phyloP scores from a whole-genome alignment of 2,797 vertebrate genomes.

The Oreortyx pictus region DNA sequence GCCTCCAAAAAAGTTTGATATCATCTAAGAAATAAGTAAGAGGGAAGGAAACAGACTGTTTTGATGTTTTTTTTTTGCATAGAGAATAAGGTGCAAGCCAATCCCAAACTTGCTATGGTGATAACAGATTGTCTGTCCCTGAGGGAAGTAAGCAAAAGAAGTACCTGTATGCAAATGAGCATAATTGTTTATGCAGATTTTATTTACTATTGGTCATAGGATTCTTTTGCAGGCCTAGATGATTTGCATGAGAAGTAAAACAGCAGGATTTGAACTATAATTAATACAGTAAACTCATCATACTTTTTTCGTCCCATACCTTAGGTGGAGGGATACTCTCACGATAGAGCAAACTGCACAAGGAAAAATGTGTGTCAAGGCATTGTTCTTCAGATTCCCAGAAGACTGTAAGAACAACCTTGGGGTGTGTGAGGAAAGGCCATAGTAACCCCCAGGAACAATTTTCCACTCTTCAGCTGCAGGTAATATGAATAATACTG shows the following conservation, averaged over 20 bases:
- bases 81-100: background rate
- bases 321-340: background rate
- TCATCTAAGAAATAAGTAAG: background rate
- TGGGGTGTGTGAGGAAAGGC: background rate
- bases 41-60: background rate
- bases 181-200: constrained; percentile 29
- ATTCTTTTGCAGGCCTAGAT: background rate
- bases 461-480: background rate
- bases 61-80: background rate
- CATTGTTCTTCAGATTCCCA: background rate
- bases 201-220: constrained; percentile 31
- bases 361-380: background rate
- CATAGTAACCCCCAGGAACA: background rate
- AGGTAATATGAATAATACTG: background rate
- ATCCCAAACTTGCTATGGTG: background rate
- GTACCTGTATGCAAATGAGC: constrained; percentile 35
- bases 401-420: background rate
- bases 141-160: constrained; percentile 29
- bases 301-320: background rate
- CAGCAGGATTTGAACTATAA: background rate
- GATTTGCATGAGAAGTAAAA: background rate
- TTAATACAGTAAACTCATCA: background rate
- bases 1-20: background rate
- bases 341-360: background rate
- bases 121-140: constrained; percentile 53